phyloP scores from a whole-genome alignment of 2,888 invertebrate genomes.

The Seira sanloemensis region DNA sequence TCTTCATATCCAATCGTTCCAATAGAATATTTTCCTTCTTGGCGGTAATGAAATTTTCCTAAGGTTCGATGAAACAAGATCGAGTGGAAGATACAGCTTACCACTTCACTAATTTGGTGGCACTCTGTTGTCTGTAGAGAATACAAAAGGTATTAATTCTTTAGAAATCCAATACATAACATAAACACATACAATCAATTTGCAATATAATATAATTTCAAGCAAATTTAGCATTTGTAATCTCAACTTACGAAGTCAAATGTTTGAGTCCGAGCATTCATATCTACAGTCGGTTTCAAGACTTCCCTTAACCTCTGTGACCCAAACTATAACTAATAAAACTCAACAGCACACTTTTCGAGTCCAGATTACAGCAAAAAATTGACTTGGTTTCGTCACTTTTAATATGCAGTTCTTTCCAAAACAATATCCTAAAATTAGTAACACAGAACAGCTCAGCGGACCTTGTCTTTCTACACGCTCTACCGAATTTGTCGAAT shows the following conservation, averaged over 20 bases:
- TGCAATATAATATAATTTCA: too few relatives aligned
- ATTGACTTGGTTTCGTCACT: not conserved
- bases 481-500: too few relatives aligned
- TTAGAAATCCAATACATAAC: slow-evolving; percentile 5
- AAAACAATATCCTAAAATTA: not conserved
- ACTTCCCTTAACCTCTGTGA: slow-evolving; percentile 9
- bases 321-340: not conserved
- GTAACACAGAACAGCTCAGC: not conserved
- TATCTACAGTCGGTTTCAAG: slow-evolving; percentile 64
- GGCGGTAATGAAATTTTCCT: slow-evolving; percentile 95
- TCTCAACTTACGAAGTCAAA: slow-evolving; percentile 76
- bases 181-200: too few relatives aligned
- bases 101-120: slow-evolving; percentile 93
- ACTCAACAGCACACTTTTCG: not conserved
- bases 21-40: slow-evolving; percentile 95
- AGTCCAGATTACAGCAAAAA: too few relatives aligned
- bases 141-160: slow-evolving; percentile 11
- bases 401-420: not conserved
- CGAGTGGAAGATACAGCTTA: slow-evolving; percentile 93
- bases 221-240: not conserved
- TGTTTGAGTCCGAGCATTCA: slow-evolving; percentile 77
- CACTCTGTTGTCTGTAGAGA: slow-evolving; percentile 82
- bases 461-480: too few relatives aligned
- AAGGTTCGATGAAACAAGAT: slow-evolving; percentile 92
- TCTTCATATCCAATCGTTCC: slow-evolving; percentile 97